Conservation (phyloP, 2,888 invertebrate genomes). For the Lamproptera curius region DNA sequence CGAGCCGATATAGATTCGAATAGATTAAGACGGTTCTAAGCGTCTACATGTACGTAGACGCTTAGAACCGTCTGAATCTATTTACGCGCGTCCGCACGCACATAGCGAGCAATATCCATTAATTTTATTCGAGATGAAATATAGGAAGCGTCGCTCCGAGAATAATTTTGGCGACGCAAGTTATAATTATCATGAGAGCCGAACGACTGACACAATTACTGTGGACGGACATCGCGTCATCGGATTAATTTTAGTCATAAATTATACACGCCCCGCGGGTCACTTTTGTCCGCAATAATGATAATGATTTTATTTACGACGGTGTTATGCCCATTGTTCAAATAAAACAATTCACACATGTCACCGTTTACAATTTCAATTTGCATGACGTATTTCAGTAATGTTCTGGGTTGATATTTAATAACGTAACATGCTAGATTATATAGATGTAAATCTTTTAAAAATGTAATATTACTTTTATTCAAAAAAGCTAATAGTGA, state of each 20-base stretch:
- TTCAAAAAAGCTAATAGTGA: too few relatives aligned
- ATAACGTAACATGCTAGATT: too few relatives aligned
- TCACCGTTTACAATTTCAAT: neutral
- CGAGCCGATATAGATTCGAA: too few relatives aligned
- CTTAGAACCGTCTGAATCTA: too few relatives aligned
- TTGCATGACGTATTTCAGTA: neutral
- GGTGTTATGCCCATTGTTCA: slow-evolving; percentile 4
- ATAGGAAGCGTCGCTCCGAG: slow-evolving; percentile 21
- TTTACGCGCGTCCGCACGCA: neutral
- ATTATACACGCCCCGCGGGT: slow-evolving; percentile 34
- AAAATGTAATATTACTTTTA: too few relatives aligned
- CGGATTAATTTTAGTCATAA: slow-evolving; percentile 56
- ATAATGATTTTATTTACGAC: slow-evolving; percentile 9
- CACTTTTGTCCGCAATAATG: slow-evolving; percentile 7
- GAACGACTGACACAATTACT: slow-evolving; percentile 51
- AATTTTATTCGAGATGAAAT: slow-evolving; percentile 4
- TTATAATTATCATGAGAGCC: slow-evolving; percentile 47
- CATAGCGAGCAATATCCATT: neutral
- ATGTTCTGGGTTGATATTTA: too few relatives aligned
- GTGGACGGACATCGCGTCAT: slow-evolving; percentile 41
- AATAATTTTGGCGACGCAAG: slow-evolving; percentile 17
- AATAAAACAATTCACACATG: slow-evolving; percentile 7
- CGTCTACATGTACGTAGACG: too few relatives aligned
- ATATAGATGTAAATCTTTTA: too few relatives aligned
- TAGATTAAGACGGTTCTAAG: too few relatives aligned